Conservation (phyloP, 2,113 vertebrate genomes). For the Oncorhynchus gorbuscha region DNA sequence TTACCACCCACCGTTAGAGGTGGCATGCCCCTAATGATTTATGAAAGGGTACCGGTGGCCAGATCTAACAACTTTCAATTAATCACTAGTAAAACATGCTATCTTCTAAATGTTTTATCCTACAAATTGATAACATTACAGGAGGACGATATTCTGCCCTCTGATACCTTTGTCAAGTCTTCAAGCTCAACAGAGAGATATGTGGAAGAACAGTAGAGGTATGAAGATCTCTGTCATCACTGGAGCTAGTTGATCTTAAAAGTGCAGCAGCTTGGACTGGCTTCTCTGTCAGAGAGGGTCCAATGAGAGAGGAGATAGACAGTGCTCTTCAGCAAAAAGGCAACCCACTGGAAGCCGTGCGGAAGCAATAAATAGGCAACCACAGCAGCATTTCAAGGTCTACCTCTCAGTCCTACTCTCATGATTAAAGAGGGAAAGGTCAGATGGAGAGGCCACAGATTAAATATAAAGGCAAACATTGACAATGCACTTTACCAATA, state of each 20-base stretch:
- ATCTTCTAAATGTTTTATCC: no score
- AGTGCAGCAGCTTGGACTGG: background rate
- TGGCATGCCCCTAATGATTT: no score
- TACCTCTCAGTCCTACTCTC: background rate
- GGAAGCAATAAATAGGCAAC: slow-evolving; percentile 1
- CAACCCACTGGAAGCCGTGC: background rate
- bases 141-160: no score
- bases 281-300: background rate
- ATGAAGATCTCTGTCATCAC: no score
- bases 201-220: no score
- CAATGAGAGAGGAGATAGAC: background rate
- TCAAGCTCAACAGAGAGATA: no score
- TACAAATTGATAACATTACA: no score
- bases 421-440: background rate
- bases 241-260: background rate
- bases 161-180: no score
- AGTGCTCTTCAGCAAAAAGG: background rate
- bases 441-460: background rate
- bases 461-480: background rate
- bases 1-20: no score
- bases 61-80: no score
- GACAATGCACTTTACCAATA: background rate
- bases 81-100: no score
- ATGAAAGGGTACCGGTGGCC: no score
- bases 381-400: background rate